Percentiles rank a stretch among this genome's conserved stretches.
Evolutionary conservation across 2,888 invertebrate genomes (phyloP).

Genomic region (Macrophya annulata): DNA sequence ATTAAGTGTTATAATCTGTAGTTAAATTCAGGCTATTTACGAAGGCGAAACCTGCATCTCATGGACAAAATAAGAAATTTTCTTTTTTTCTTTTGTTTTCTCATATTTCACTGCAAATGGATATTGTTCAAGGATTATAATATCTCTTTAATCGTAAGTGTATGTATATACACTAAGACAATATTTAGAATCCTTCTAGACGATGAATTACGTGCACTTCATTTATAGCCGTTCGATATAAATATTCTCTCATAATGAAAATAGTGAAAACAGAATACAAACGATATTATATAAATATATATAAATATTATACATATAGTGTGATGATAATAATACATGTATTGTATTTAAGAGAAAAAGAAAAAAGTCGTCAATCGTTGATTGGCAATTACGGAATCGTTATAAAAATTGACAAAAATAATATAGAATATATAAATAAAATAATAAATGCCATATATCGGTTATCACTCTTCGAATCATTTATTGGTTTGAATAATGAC

Average conservation of each 20-base stretch:
- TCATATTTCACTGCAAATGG: background rate
- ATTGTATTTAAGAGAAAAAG: background rate
- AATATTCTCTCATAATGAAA: background rate
- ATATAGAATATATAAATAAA: slow-evolving; percentile 51
- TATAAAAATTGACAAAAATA: slow-evolving; percentile 27
- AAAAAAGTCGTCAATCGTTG: slow-evolving; percentile 53
- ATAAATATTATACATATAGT: slow-evolving; percentile 10
- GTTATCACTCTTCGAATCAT: background rate
- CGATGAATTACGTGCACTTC: slow-evolving; percentile 17
- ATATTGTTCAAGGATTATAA: background rate
- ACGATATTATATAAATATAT: slow-evolving; percentile 39
- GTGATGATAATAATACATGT: slow-evolving; percentile 43
- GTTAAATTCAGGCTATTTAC: slow-evolving; percentile 32
- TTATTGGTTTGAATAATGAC: background rate
- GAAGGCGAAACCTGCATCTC: background rate
- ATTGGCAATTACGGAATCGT: slow-evolving; percentile 34
- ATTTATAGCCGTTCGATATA: slow-evolving; percentile 29
- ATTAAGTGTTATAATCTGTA: slow-evolving; percentile 45
- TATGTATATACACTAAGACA: background rate
- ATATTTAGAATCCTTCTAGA: slow-evolving; percentile 25
- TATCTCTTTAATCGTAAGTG: background rate
- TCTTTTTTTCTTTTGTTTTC: background rate
- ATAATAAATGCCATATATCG: slow-evolving; percentile 57
- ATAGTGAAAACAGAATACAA: slow-evolving; percentile 23
- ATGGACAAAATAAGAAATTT: background rate